Evolutionary conservation across 2,888 invertebrate genomes (phyloP).

Genomic region (Drosophila phalerata): DNA sequence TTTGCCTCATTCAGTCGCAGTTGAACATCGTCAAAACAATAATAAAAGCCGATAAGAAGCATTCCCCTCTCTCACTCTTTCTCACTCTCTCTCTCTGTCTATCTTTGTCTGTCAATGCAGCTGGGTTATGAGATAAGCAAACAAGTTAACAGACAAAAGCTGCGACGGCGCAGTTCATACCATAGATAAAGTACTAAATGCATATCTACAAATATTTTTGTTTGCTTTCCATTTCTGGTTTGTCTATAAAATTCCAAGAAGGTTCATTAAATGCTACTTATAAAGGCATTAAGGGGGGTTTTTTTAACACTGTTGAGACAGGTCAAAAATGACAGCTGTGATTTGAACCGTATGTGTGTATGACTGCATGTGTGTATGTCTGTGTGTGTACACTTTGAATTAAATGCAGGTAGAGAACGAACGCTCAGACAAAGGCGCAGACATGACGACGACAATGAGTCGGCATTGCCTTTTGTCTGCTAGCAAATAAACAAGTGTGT

Average conservation of each 20-base stretch:
- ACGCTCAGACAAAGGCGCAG: conserved; percentile 45
- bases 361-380: neutral
- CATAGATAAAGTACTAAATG: conserved; percentile 21
- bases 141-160: conserved; percentile 22
- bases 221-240: conserved; percentile 24
- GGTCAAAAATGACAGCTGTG: conserved; percentile 52
- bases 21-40: conserved; percentile 28
- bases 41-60: conserved; percentile 34
- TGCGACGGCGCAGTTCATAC: conserved; percentile 12
- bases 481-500: conserved; percentile 32
- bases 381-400: conserved; percentile 18
- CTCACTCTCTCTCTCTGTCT: too few relatives aligned
- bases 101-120: conserved; percentile 15
- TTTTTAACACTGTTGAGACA: conserved; percentile 56
- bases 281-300: conserved; percentile 29
- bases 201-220: conserved; percentile 1
- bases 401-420: conserved; percentile 54
- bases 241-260: conserved; percentile 45
- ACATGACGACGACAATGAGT: conserved; percentile 55
- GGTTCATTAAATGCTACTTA: conserved; percentile 39
- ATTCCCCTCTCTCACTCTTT: neutral
- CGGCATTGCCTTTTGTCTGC: conserved; percentile 47
- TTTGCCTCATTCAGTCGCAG: conserved; percentile 20
- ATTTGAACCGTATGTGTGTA: conserved; percentile 26
- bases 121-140: conserved; percentile 22